Base-by-base conservation (phyloP, 2,888 invertebrate genomes). In the Microplitis deprimator region DNA sequence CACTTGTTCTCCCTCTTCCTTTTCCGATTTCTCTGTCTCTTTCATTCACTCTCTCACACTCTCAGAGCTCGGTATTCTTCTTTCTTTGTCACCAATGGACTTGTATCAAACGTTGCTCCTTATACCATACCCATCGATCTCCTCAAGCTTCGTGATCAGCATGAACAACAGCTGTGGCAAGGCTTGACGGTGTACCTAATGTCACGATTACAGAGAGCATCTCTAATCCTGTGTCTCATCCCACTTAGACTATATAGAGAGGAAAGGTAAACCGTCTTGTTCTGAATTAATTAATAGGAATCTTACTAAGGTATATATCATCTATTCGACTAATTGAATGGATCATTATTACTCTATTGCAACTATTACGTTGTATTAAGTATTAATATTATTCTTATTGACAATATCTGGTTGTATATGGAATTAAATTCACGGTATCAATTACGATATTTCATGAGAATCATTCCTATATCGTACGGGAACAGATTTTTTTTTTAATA, bases 151-250 rank as follows among this genome's bases (percentile, higher is more conserved):
- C 8, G 50, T 50, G 50, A 50, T 50, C 50, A 50, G 50, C 50
- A 50, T 50, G 50, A 50, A 50, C 50, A 50, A 50, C 13, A 50
- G 50, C 13, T 50, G 50, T 13, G 50, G 50, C 13, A 50, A 50
- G 50, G 3, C 50, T 50, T 50, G 50, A 3, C 50, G 10, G 50
- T 50, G 50, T 50, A 50, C 50, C 5, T 50, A 50, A 50, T 50
- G 50, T 50, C 50, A 50, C 50, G 50, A 50, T 50, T 50, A 50
- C 50, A 50, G 50, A 50, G 50, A 50, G 50, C 50, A 50, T 50
- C 50, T 13, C 50, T 50, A 50, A 50, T 50, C 50, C 50, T 50
- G 50, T 50, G 50, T 50, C 50, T 50, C 50, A 50, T 13, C 13
- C 50, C 13, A 50, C 50, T 50, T 13, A 50, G 50, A 13, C 50